phyloP scores from a whole-genome alignment of 2,888 invertebrate genomes.

The Epinotia brunnichana region DNA sequence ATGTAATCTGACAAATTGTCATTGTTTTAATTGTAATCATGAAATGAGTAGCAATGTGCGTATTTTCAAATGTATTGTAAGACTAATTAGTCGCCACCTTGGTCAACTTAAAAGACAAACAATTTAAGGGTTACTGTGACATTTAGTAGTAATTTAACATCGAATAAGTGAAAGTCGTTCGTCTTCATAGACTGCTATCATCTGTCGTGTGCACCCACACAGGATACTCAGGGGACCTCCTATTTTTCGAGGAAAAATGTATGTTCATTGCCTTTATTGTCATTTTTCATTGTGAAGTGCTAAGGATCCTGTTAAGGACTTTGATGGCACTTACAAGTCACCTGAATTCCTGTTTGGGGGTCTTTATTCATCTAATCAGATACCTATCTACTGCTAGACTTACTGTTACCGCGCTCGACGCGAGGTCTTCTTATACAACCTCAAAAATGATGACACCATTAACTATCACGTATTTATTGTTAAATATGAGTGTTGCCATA shows the following conservation, averaged over 20 bases:
- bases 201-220: slow-evolving; percentile 12
- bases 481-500: slow-evolving; percentile 83
- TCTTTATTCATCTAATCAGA: slow-evolving; percentile 46
- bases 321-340: not conserved
- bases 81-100: slow-evolving; percentile 58
- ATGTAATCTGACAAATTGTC: slow-evolving; percentile 26
- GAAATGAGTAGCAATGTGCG: slow-evolving; percentile 38
- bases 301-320: not conserved
- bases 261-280: not conserved
- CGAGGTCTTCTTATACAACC: slow-evolving; percentile 44
- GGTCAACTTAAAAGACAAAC: slow-evolving; percentile 61
- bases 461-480: slow-evolving; percentile 74
- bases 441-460: slow-evolving; percentile 55
- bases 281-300: not conserved
- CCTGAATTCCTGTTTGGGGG: slow-evolving; percentile 51
- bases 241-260: not conserved
- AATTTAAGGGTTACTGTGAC: slow-evolving; percentile 61
- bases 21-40: slow-evolving; percentile 29
- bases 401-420: slow-evolving; percentile 7
- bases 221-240: slow-evolving; percentile 1
- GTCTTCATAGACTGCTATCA: slow-evolving; percentile 26
- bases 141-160: slow-evolving; percentile 53
- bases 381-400: slow-evolving; percentile 25
- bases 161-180: slow-evolving; percentile 46
- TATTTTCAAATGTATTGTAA: slow-evolving; percentile 61